These are phyloP conservation scores for Rhineura floridana DNA, from an alignment of 2,113 vertebrate species.

Conservation along the genomic window DNA sequence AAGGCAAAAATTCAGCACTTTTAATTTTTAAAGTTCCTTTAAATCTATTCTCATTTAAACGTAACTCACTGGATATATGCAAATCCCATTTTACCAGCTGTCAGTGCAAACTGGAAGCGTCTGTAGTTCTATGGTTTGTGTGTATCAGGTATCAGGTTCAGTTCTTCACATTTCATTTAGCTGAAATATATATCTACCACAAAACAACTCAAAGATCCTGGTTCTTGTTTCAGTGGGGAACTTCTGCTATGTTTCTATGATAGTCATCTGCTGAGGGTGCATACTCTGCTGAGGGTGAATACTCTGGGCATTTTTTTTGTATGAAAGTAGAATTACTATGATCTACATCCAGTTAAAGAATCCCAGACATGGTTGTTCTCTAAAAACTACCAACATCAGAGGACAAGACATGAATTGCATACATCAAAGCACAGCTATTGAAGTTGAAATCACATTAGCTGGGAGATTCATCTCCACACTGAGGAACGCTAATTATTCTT, in stretches of 20 bases:
- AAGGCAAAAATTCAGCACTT: too few relatives aligned
- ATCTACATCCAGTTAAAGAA: constrained; percentile 25
- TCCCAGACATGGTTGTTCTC: not conserved
- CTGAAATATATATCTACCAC: not conserved
- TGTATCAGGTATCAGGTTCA: not conserved
- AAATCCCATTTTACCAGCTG: not conserved
- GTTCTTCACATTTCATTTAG: not conserved
- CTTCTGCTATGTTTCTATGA: not conserved
- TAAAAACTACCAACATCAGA: accelerated
- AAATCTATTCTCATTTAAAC: not conserved
- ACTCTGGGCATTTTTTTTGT: not conserved
- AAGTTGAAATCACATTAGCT: constrained; percentile 13
- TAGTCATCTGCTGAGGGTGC: not conserved
- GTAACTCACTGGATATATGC: not conserved
- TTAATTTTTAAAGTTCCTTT: not conserved
- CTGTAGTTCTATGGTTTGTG: too few relatives aligned
- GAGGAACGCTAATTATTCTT: constrained; percentile 60
- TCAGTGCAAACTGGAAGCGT: not conserved
- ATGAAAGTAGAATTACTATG: not conserved
- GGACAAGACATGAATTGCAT: not conserved
- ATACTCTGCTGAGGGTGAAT: too few relatives aligned
- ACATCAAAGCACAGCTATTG: constrained; percentile 29
- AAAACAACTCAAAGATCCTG: not conserved
- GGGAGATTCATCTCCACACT: constrained; percentile 14
- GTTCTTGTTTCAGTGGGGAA: not conserved